Evolutionary conservation across 2,797 vertebrate genomes (phyloP).

Genomic region (Pogoniulus pusillus): DNA sequence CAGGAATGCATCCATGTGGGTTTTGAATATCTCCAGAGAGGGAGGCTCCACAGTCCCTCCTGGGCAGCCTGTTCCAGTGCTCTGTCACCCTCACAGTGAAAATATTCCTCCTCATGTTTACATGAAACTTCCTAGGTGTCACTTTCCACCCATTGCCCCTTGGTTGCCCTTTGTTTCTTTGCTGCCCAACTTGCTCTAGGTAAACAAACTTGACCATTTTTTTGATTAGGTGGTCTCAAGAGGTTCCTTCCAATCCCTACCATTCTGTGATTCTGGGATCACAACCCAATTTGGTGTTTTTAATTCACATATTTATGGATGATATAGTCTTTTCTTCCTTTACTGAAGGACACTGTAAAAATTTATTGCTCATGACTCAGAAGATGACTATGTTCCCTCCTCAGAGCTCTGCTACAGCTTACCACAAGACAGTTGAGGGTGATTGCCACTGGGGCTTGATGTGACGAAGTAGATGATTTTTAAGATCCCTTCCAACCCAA

Average conservation of each 20-base stretch:
- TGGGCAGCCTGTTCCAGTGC: no score
- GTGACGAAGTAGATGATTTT: background rate
- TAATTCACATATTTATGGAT: rapidly evolving
- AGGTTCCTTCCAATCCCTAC: no score
- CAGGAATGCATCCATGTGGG: no score
- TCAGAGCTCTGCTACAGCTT: background rate
- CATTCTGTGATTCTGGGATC: no score
- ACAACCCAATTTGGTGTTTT: background rate
- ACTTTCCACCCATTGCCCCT: no score
- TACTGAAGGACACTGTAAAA: background rate
- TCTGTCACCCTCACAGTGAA: no score
- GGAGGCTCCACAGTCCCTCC: no score
- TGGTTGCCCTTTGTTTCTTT: no score
- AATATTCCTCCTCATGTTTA: no score
- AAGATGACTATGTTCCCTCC: rapidly evolving
- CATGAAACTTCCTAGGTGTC: no score
- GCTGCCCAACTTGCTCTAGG: background rate
- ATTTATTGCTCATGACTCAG: background rate
- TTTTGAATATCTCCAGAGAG: no score
- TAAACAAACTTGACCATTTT: background rate
- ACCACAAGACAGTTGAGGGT: background rate
- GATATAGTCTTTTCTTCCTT: background rate
- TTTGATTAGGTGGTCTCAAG: no score
- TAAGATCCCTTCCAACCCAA: background rate
- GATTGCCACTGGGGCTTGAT: rapidly evolving